Evolutionary conservation across 1,140 invertebrate species (phyloP), one percentile per base, ranked within the genome.

Genomic region (Zaprionus nigranus): DNA sequence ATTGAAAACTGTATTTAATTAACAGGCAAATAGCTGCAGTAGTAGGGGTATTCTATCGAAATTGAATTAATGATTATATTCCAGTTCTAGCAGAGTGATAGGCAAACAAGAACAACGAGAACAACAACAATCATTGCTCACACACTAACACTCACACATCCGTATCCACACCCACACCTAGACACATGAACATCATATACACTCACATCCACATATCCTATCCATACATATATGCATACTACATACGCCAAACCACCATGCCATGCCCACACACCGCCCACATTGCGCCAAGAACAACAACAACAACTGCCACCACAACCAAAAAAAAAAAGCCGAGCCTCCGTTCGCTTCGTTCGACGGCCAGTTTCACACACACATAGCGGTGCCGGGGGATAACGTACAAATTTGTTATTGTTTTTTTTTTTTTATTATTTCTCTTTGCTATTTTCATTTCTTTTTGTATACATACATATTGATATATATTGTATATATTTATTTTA

Each of bases 281-380:
- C 61, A 86, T 78, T 78, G 80, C 81, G 75, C 76, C 70, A 61
- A 17, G 17, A 17, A 28, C 58, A 70, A 30, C 7, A 30, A 30
- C 28, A 30, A 30, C 0, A 15, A 38, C 36, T 1, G 17, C 40
- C n/a, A 82, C 60, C n/a, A 83, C 60, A 53, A 26, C 1, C 20
- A 20, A 51, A 38, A 51, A 26, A 26, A 1, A 57, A 70, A 63
- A 60, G 69, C 74, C 83, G 84, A 88, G 83, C 84, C 84, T 88
- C 84, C 84, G 83, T 87, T 87, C 83, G 83, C 81, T 87, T 88
- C 84, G 82, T 86, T 86, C 83, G 79, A 86, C 84, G 81, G 83
- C 84, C 83, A 83, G 78, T 88, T 88, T 87, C 85, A 88, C 84
- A 87, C 85, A 84, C 66, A 88, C 77, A 73, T 72, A 73, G 53